Conservation (phyloP, 2,888 invertebrate species). For the Pomacea canaliculata region DNA sequence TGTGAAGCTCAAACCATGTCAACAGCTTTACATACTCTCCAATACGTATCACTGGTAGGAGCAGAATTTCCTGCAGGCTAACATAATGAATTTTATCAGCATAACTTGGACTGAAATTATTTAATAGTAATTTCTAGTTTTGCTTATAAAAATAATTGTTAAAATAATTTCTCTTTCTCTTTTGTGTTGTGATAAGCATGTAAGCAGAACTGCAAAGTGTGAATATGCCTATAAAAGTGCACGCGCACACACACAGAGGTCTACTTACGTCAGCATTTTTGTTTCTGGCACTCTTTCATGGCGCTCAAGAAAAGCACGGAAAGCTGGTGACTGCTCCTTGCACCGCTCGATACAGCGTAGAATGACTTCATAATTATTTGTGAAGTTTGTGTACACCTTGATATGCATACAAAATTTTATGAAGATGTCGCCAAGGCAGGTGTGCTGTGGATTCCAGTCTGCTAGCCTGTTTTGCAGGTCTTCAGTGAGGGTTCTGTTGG, state of each 20-base stretch:
- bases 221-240: no score
- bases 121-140: no score
- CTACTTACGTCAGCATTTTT: constrained; percentile 63
- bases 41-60: constrained; percentile 63
- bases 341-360: constrained; percentile 61
- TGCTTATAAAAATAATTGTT: no score
- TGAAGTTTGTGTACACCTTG: constrained; percentile 64
- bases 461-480: constrained; percentile 59
- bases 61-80: constrained; percentile 70
- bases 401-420: constrained; percentile 61
- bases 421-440: constrained; percentile 66
- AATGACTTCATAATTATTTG: constrained; percentile 66
- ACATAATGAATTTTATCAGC: no score
- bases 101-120: no score
- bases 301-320: constrained; percentile 64
- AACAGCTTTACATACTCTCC: constrained; percentile 64
- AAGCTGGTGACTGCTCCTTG: constrained; percentile 61
- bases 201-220: no score
- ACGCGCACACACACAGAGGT: neutral
- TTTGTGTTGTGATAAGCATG: no score
- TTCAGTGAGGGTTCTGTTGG: constrained; percentile 54
- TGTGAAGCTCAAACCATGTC: constrained; percentile 64
- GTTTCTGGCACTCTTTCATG: constrained; percentile 60
- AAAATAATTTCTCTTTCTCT: no score
- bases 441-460: constrained; percentile 60